Evolutionary conservation across 2,888 invertebrate genomes (phyloP), one percentile per base, ranked within the genome.

Genomic region (Megalurothrips usitatus): DNA sequence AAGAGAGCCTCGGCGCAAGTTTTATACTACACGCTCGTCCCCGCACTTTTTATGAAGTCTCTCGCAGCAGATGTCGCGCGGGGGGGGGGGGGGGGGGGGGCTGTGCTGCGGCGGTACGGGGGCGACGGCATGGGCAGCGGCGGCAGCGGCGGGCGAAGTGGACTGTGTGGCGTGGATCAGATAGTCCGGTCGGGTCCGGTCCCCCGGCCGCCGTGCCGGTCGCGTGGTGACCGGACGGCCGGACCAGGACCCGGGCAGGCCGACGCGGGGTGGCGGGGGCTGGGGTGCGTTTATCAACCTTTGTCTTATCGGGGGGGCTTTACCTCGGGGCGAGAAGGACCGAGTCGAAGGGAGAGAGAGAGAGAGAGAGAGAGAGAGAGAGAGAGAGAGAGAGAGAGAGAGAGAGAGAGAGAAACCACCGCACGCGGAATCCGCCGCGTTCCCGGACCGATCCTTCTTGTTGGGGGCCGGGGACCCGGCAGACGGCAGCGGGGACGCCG

Each of bases 211-310:
- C 1, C 63, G 63, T n/a, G 17, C n/a, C 68, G 68, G 34, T n/a
- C n/a, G 23, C 63, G 58, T 63, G 68, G 68, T 68, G 68, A 23
- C 68, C 68, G 58, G 52, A 43, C 34, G 34, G 14, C 52, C 52
- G 52, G 19, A 19, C 52, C 10, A 3, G 10, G 52, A 12, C 52
- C 52, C 6, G 19, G 52, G 6, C 52, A n/a, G n/a, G n/a, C n/a
- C n/a, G n/a, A n/a, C n/a, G n/a, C n/a, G n/a, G n/a, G n/a, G n/a
- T n/a, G n/a, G n/a, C n/a, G n/a, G n/a, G 14, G 52, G 52, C 52
- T 19, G 23, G 68, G 58, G 58, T n/a, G 58, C 68, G 68, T 68
- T 68, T 68, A 68, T 68, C 68, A 68, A 68, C 23, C 68, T 68
- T 68, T 58, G 58, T 58, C 58, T 68, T 68, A 23, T 68, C 68